Evolutionary conservation across 2,888 invertebrate genomes (phyloP), one percentile per base, ranked within the genome.

Genomic region (Tricholauxania praeusta): DNA sequence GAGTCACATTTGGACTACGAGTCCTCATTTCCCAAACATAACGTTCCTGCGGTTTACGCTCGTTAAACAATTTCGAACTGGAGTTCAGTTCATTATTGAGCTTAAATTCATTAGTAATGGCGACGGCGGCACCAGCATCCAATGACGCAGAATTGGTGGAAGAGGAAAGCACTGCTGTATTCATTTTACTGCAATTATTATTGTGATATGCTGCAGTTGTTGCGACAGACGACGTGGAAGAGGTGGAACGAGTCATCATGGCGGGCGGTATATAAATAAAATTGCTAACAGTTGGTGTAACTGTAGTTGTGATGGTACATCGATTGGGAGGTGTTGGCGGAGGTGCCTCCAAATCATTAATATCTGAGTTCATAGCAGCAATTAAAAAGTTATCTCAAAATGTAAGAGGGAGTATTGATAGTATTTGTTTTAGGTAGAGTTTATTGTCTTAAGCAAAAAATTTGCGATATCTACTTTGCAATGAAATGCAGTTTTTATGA

Each of bases 1-100:
- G 87, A n/a, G 87, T 87, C 39, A 83, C 84, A 73, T 86, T 87
- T 15, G 87, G 86, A 72, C 86, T 87, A 53, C 86, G 84, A 47
- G 83, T 81, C 57, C 86, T 82, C 84, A 87, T 86, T 78, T 87
- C 87, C 87, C 87, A 87, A 4, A 87, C 85, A 77, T 86, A 86
- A 15, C 86, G 84, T 72, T 87, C 87, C 73, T 86, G 82, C 10
- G 79, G 81, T 72, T 79, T 82, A n/a, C 77, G 62, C 15, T 63
- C 63, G 15, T n/a, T 28, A 39, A 39, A 62, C 7, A 39, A 39
- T 47, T 63, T 62, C 52, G 39, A n/a, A 57, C 22, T 71, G 48
- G 48, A 55, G 12, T 57, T n/a, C 22, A 52, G 39, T 12, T 60
- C 70, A 39, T 12, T 63, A 64, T 67, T 67, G 39, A 53, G 28